Evolutionary conservation across 2,888 invertebrate genomes (phyloP), one percentile per base, ranked within the genome.

Genomic region (Osedax frankpressi): DNA sequence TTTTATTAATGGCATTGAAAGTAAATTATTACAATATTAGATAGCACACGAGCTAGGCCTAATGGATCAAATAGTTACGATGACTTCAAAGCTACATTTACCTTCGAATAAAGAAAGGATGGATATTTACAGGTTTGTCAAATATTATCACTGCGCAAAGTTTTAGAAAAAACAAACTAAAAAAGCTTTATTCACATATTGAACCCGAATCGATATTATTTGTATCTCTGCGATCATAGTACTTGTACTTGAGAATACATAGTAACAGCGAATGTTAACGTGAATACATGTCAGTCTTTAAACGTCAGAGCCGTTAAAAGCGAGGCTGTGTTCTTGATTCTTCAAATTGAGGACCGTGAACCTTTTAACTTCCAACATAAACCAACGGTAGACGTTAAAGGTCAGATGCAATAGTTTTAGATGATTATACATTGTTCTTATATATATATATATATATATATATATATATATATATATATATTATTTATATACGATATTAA

Each of bases 11-110:
- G n/a, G n/a, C n/a, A n/a, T n/a, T n/a, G n/a, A n/a, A n/a, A n/a
- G n/a, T n/a, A n/a, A n/a, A n/a, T n/a, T n/a, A n/a, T n/a, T n/a
- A n/a, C n/a, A n/a, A n/a, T n/a, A n/a, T n/a, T 19, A 44, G 44
- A 75, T 81, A 63, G 77, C 78, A 1, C 71, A 75, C 2, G 80
- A 81, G 75, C 75, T 81, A 24, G 79, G 80, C 69, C 78, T 80
- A 76, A 76, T 81, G 2, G 81, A 80, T 62, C 80, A 81, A 69
- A 79, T 81, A 63, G 78, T 77, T 14, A 81, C 80, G 3, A 75
- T 81, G 70, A 75, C 79, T 11, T 75, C 78, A 26, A 81, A 80
- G 73, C 74, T 81, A 11, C 76, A 73, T 2, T 71, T 78, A 11
- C 73, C 77, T 1, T 71, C 24, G 1, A 68, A 74, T 6, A 30